Evolutionary conservation across 2,113 vertebrate genomes (phyloP).

Genomic region (Centropus unirufus): DNA sequence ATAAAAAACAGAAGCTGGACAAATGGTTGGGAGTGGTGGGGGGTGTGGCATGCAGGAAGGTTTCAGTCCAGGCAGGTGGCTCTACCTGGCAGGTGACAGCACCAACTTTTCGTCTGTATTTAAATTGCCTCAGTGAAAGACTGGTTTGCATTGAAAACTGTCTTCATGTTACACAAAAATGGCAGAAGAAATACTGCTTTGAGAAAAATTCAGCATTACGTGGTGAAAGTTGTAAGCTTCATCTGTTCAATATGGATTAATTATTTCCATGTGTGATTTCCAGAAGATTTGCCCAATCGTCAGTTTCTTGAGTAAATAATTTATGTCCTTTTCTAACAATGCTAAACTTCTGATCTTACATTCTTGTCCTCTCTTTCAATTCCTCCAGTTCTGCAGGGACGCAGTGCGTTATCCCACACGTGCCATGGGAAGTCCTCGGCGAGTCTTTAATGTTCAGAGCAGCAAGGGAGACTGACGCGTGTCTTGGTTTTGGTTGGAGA

Average conservation of each 20-base stretch:
- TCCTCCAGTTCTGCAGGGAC: neutral
- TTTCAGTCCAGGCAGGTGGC: neutral
- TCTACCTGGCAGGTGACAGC: neutral
- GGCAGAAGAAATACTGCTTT: neutral
- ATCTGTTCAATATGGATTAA: neutral
- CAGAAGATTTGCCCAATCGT: neutral
- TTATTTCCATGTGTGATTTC: neutral
- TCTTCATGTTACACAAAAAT: neutral
- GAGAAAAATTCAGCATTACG: neutral
- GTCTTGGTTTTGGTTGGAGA: neutral
- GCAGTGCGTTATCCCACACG: neutral
- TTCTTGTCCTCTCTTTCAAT: neutral
- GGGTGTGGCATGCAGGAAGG: neutral
- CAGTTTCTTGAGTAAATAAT: neutral
- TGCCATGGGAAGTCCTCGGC: neutral
- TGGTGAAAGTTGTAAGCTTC: neutral
- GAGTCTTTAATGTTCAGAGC: neutral
- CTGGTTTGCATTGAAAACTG: neutral
- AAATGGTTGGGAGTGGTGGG: neutral
- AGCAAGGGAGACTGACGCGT: neutral
- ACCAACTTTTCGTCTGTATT: neutral
- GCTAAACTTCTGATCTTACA: neutral
- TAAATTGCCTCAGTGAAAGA: conserved; percentile 15
- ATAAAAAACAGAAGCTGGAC: neutral
- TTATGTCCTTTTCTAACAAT: neutral